Conservation (phyloP, 2,113 vertebrate species). For the Gnathonemus longibarbis region DNA sequence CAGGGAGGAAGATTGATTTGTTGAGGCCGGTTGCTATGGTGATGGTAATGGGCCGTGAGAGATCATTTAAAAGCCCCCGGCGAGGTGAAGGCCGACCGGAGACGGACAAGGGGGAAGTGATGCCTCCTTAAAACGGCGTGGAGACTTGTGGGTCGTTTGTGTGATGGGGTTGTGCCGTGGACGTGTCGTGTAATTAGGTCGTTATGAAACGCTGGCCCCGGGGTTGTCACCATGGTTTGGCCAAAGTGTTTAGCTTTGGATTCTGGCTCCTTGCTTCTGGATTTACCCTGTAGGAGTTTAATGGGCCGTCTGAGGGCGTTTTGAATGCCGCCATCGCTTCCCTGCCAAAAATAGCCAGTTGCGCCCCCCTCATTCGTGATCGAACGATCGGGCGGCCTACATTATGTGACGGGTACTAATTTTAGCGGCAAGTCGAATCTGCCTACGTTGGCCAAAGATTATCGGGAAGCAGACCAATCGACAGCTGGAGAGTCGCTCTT, state of each 20-base stretch:
- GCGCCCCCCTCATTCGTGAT: not conserved
- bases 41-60: conserved; percentile 9
- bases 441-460: not conserved
- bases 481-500: not conserved
- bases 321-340: not conserved
- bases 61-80: conserved; percentile 10
- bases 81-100: not conserved
- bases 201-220: not conserved
- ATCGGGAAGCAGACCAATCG: not conserved
- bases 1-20: conserved; percentile 10
- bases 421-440: not conserved
- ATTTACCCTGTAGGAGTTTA: not conserved
- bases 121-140: not conserved
- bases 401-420: not conserved
- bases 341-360: not conserved
- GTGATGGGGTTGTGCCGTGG: no score
- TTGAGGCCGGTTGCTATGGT: not conserved
- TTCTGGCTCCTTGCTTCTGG: not conserved
- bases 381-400: not conserved
- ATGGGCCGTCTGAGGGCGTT: not conserved
- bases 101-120: not conserved
- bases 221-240: not conserved
- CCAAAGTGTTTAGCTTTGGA: not conserved
- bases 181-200: not conserved
- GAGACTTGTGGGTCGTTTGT: not conserved